Conservation (phyloP, 2,797 vertebrate species). For the Thalassophryne amazonica region DNA sequence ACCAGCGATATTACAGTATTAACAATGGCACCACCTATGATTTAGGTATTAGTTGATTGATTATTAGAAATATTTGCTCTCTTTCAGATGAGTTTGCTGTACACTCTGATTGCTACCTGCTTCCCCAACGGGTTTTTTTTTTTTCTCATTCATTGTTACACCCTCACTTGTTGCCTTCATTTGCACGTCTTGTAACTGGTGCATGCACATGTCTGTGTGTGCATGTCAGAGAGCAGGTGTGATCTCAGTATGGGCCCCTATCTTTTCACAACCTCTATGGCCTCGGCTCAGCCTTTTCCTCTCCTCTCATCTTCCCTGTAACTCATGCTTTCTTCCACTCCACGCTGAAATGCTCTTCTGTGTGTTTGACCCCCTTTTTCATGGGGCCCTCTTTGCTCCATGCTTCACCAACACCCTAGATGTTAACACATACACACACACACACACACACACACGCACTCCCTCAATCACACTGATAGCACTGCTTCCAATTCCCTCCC, state of each 20-base stretch:
- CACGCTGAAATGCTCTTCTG: conserved; percentile 57
- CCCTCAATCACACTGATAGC: conserved; percentile 78
- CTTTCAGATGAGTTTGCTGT: too few relatives aligned
- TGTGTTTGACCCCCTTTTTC: conserved; percentile 68
- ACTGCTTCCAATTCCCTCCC: conserved; percentile 81
- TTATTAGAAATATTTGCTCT: too few relatives aligned
- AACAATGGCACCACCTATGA: too few relatives aligned
- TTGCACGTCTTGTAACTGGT: conserved; percentile 25
- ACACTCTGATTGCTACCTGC: too few relatives aligned
- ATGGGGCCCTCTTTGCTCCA: conserved; percentile 60
- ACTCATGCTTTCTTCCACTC: conserved; percentile 58
- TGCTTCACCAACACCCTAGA: conserved; percentile 71
- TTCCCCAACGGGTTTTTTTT: too few relatives aligned
- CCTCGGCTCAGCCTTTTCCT: conserved; percentile 46
- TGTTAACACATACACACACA: conserved; percentile 53
- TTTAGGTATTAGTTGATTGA: too few relatives aligned
- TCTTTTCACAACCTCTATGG: conserved; percentile 63
- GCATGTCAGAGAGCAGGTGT: conserved; percentile 59
- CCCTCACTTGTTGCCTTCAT: conserved; percentile 18
- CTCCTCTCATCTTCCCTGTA: conserved; percentile 63
- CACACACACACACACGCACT: conserved; percentile 22
- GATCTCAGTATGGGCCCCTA: conserved; percentile 55
- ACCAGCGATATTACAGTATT: too few relatives aligned
- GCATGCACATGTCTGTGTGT: conserved; percentile 1
- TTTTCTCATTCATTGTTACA: conserved; percentile 14